phyloP scores from a whole-genome alignment of 2,113 vertebrate genomes.

The Barnardius zonarius region DNA sequence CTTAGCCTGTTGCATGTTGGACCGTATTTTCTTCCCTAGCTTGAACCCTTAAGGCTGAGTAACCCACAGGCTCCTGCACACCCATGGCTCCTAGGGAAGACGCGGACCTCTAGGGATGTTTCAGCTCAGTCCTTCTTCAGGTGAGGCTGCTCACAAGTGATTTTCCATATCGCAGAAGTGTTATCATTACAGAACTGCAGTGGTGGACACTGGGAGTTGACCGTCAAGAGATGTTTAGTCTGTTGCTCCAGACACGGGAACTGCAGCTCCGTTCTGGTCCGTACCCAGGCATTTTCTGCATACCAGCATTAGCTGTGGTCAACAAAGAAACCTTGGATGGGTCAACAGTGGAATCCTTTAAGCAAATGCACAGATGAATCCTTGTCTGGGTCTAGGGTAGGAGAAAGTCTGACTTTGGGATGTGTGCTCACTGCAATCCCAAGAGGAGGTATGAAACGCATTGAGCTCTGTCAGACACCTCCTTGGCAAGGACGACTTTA shows the following conservation, averaged over 20 bases:
- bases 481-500: background rate
- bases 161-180: background rate
- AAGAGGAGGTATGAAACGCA: background rate
- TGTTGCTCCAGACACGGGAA: background rate
- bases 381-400: background rate
- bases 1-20: background rate
- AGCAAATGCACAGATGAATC: conserved; percentile 32
- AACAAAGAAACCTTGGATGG: background rate
- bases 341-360: background rate
- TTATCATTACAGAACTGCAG: background rate
- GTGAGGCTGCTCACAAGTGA: background rate
- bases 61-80: background rate
- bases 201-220: background rate
- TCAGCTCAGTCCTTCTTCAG: background rate
- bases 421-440: background rate
- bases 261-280: background rate
- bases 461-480: background rate
- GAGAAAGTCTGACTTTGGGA: background rate
- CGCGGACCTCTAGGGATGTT: background rate
- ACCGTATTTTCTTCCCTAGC: background rate
- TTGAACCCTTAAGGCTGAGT: background rate
- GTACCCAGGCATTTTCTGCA: conserved; percentile 43
- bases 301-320: conserved; percentile 38
- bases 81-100: background rate
- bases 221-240: background rate